Conservation (phyloP, 2,113 vertebrate species). For the Sylvietta virens region DNA sequence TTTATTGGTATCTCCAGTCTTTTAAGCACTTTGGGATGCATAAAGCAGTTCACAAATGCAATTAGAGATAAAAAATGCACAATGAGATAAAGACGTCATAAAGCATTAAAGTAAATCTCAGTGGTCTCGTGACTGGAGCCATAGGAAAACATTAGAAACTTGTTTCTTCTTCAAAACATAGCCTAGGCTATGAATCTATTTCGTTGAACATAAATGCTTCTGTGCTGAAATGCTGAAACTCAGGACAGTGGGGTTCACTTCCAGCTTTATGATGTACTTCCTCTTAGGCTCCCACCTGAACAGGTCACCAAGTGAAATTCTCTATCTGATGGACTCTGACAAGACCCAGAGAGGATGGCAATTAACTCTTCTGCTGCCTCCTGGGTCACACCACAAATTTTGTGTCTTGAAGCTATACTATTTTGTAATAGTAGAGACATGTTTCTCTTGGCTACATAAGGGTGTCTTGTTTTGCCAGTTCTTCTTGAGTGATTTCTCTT, state of each 20-base stretch:
- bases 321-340: background rate
- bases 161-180: background rate
- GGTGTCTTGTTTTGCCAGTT: background rate
- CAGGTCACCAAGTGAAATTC: background rate
- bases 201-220: background rate
- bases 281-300: background rate
- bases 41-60: slow-evolving; percentile 27
- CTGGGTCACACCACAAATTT: background rate
- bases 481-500: background rate
- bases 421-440: background rate
- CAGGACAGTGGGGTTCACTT: background rate
- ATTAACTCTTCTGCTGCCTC: background rate
- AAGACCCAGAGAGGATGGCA: background rate
- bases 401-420: background rate
- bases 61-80: slow-evolving; percentile 25
- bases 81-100: slow-evolving; percentile 9
- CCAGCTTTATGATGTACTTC: background rate
- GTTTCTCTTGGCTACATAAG: background rate
- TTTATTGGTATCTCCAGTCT: background rate
- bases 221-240: background rate
- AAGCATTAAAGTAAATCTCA: background rate
- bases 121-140: background rate
- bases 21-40: background rate
- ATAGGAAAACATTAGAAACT: background rate
- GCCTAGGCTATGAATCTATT: background rate